These are phyloP conservation scores for Centruroides sculpturatus DNA, from an alignment of 1,140 invertebrate genomes.

Conservation along the genomic window DNA sequence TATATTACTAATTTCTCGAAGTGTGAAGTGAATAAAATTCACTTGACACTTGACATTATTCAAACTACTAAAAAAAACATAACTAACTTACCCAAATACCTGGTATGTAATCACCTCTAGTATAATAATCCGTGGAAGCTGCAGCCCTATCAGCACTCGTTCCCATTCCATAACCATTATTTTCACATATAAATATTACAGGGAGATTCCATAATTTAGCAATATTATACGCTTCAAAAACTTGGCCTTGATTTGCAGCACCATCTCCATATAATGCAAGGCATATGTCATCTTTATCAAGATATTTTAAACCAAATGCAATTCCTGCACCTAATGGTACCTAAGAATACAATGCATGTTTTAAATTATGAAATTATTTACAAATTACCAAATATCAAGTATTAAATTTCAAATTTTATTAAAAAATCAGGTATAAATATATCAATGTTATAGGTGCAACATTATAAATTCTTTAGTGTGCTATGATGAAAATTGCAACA, in stretches of 20 bases:
- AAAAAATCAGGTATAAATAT: no score
- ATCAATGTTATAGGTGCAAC: no score
- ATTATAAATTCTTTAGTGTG: no score
- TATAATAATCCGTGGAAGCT: conserved; percentile 79
- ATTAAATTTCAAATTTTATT: no score
- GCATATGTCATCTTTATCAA: conserved; percentile 55
- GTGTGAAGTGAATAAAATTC: no score
- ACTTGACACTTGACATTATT: no score
- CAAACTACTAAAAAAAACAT: not conserved
- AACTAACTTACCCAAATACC: conserved; percentile 50
- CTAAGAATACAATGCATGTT: conserved; percentile 28
- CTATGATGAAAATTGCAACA: no score
- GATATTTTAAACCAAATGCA: conserved; percentile 81
- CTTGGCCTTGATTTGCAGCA: conserved; percentile 83
- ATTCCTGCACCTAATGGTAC: conserved; percentile 86
- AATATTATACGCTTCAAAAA: conserved; percentile 53
- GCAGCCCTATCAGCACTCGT: conserved; percentile 75
- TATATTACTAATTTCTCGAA: no score
- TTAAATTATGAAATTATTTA: no score
- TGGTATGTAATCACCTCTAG: conserved; percentile 84
- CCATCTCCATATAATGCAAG: conserved; percentile 90
- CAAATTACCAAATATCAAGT: no score
- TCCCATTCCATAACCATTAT: conserved; percentile 97
- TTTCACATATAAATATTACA: conserved; percentile 89
- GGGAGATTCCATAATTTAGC: conserved; percentile 82